Percentiles rank a stretch among this genome's conserved stretches.
Conservation (phyloP, 1,140 invertebrate genomes). For the Cydia strobilella region DNA sequence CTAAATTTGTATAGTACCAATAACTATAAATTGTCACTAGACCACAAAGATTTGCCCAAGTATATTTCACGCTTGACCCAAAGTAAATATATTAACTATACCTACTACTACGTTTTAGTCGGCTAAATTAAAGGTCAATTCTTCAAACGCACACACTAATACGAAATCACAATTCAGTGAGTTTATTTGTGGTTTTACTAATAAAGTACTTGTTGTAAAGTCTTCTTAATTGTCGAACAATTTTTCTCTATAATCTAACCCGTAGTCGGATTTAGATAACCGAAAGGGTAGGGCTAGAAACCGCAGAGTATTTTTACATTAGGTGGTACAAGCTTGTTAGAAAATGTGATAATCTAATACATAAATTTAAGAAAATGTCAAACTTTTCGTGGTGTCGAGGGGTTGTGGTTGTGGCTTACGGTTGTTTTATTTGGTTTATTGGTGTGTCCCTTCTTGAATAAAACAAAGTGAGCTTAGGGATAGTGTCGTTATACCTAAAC, state of each 20-base stretch:
- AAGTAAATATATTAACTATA: not conserved
- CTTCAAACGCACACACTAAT: not conserved
- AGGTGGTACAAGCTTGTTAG: not conserved
- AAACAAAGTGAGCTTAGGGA: too few species aligned
- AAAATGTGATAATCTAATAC: not conserved
- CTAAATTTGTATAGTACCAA: too few species aligned
- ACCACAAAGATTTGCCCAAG: not conserved
- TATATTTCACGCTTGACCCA: too few species aligned
- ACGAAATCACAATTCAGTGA: not conserved
- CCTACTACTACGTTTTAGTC: not conserved
- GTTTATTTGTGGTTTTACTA: not conserved
- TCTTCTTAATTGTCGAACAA: not conserved
- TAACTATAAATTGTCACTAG: not conserved
- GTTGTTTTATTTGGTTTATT: not conserved
- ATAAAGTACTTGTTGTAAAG: too few species aligned
- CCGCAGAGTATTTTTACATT: not conserved
- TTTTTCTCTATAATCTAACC: not conserved
- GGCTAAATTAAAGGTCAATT: not conserved
- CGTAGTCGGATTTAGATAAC: not conserved
- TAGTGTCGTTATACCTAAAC: too few species aligned
- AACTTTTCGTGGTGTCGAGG: not conserved
- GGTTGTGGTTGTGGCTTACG: not conserved
- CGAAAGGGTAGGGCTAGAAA: not conserved
- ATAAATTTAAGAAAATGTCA: conserved; percentile 1
- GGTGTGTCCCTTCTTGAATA: not conserved